Percentiles rank a stretch among this genome's conserved stretches.
These are phyloP conservation scores for Dendrocopos noguchii DNA, from an alignment of 2,113 vertebrate species.

Conservation along the genomic window DNA sequence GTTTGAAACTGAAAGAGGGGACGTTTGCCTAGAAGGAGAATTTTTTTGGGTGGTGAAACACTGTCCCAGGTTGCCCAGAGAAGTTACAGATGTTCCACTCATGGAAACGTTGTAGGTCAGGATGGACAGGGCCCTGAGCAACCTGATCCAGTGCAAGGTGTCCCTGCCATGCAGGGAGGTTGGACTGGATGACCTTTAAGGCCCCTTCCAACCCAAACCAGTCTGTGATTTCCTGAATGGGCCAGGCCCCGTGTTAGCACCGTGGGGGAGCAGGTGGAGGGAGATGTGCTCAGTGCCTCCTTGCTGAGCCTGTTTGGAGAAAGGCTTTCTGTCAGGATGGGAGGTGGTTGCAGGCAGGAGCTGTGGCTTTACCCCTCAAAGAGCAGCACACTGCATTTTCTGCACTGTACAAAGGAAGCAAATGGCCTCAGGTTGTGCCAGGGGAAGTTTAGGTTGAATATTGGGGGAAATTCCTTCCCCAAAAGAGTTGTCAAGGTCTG, in stretches of 20 bases:
- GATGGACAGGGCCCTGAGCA: background rate
- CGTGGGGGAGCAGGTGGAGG: rapidly evolving
- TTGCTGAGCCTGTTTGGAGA: background rate
- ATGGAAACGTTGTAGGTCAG: background rate
- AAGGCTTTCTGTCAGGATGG: background rate
- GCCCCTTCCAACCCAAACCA: background rate
- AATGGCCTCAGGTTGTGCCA: background rate
- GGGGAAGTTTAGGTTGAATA: background rate
- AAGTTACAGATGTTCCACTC: background rate
- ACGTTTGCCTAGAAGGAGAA: background rate
- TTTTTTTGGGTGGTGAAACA: background rate
- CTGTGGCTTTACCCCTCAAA: background rate
- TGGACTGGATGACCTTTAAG: background rate
- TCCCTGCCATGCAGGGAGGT: background rate
- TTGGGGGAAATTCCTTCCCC: background rate
- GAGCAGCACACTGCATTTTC: background rate
- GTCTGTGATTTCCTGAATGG: background rate
- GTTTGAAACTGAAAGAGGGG: background rate
- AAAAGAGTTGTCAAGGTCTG: background rate
- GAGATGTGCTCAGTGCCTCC: background rate
- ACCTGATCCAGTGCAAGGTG: background rate
- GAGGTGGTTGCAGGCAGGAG: background rate
- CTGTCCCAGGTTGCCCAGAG: background rate
- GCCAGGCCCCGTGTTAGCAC: background rate
- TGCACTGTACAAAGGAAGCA: background rate